A percentile compares a stretch with the other conserved stretches of the same genome.
Conservation (phyloP, 2,888 invertebrate genomes). For the Heliconius charithonia region DNA sequence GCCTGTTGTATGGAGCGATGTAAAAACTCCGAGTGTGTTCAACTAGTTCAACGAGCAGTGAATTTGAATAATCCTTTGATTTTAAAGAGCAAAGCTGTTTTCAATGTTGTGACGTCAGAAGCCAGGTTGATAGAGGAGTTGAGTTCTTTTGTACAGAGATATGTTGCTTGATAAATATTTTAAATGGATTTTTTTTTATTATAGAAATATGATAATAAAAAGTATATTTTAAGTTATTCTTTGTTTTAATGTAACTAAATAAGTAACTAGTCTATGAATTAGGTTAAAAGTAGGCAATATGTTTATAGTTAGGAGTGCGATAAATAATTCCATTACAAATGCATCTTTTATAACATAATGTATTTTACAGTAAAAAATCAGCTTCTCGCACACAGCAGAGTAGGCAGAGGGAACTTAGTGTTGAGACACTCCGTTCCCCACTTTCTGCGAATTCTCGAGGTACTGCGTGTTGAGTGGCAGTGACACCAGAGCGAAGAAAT, state of each 20-base stretch:
- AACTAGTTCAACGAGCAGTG: conserved; percentile 62
- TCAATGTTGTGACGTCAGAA: conserved; percentile 46
- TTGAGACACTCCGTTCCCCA: no score
- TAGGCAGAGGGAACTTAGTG: no score
- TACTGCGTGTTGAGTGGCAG: no score
- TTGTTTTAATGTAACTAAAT: background rate
- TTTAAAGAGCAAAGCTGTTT: conserved; percentile 58
- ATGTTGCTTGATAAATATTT: conserved; percentile 53
- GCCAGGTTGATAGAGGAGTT: conserved; percentile 57
- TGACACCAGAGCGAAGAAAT: no score
- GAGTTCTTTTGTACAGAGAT: conserved; percentile 56
- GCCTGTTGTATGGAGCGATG: conserved; percentile 54
- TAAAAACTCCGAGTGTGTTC: conserved; percentile 56
- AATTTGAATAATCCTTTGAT: conserved; percentile 58
- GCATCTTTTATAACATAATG: no score
- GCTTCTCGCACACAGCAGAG: no score
- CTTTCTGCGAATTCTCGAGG: no score
- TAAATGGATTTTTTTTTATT: background rate
- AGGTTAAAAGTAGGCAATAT: no score
- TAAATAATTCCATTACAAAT: no score
- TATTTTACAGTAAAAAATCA: no score
- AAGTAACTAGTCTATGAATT: background rate
- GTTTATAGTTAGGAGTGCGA: no score
- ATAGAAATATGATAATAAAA: background rate
- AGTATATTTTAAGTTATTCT: conserved; percentile 7